Evolutionary conservation across 2,888 invertebrate species (phyloP), one percentile per base, ranked within the genome.

Genomic region (Anthoptus insignis): DNA sequence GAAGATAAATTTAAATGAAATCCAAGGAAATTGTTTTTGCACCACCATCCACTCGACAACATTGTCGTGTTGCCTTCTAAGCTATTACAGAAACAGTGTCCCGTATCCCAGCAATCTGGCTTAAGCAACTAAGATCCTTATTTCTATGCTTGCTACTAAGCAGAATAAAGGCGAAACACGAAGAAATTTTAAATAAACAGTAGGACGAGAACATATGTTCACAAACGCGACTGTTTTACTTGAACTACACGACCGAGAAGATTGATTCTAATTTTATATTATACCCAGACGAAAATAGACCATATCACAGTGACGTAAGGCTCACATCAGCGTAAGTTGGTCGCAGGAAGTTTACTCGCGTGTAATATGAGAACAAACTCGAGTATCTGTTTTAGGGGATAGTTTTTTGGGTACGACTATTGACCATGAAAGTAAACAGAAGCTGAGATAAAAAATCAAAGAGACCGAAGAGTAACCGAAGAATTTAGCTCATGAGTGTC

Each of bases 101-200:
- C 27, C 7, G 27, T 27, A 27, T 5, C 27, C 3, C 27, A 7
- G 27, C 27, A 7, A n/a, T 5, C 1, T 37, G 2, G 37, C 11
- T n/a, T n/a, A n/a, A 13, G 5, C 7, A 37, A 13, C 37, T 14
- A 37, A 8, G 14, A 7, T 14, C 14, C 14, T n/a, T 6, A 37
- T 14, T 14, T 3, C 37, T 37, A 5, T 7, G 13, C 14, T 14
- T 9, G 39, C 39, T 5, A 39, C 16, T 11, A 14, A 16, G 47
- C 45, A 47, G 13, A 9, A 6, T 19, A 53, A 53, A 47, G 53
- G 34, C 19, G 49, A 39, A 37, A 49, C 45, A 56, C 49, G 49
- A 47, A 24, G 45, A 63, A 63, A 63, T 56, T 49, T 63, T 56
- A 61, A 63, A 56, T 49, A 63, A 63, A 63, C 56, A 56, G 49